Evolutionary conservation across 2,797 vertebrate species (phyloP).

Genomic region (Dicrostonyx torquatus): DNA sequence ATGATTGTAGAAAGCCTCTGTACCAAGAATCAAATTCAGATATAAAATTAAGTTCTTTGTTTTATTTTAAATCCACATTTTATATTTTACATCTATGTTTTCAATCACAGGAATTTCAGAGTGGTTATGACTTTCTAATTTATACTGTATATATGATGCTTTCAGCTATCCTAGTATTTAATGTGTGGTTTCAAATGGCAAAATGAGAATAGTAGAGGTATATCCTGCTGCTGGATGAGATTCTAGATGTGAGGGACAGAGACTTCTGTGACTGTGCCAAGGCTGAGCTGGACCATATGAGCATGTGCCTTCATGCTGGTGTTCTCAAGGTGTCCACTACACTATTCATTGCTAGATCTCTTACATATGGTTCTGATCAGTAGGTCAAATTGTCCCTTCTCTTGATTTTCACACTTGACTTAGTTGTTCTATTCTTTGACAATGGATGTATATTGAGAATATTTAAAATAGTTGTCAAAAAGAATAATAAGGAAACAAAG

Average conservation of each 20-base stretch:
- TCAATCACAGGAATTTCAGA: not conserved
- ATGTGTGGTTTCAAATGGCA: not conserved
- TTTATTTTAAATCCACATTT: too few relatives aligned
- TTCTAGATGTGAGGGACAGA: too few relatives aligned
- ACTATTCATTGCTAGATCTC: slow-evolving; percentile 13
- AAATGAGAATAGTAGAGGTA: not conserved
- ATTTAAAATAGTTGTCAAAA: slow-evolving; percentile 17
- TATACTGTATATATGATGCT: not conserved
- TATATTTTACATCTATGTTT: too few relatives aligned
- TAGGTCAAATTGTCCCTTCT: not conserved
- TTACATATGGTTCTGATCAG: not conserved
- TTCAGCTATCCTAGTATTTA: not conserved
- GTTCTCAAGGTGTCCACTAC: not conserved
- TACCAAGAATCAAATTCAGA: not conserved
- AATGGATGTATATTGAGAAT: not conserved
- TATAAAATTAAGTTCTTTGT: not conserved
- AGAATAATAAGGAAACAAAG: slow-evolving; percentile 17
- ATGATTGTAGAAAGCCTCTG: not conserved
- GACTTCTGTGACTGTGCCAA: not conserved
- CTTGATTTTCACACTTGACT: not conserved
- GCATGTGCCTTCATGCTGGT: not conserved
- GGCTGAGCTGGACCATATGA: not conserved
- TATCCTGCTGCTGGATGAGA: not conserved
- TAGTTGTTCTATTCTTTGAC: not conserved
- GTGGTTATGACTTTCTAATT: not conserved